Base-by-base conservation (phyloP, 2,888 invertebrate species). In the Microplitis manilae region DNA sequence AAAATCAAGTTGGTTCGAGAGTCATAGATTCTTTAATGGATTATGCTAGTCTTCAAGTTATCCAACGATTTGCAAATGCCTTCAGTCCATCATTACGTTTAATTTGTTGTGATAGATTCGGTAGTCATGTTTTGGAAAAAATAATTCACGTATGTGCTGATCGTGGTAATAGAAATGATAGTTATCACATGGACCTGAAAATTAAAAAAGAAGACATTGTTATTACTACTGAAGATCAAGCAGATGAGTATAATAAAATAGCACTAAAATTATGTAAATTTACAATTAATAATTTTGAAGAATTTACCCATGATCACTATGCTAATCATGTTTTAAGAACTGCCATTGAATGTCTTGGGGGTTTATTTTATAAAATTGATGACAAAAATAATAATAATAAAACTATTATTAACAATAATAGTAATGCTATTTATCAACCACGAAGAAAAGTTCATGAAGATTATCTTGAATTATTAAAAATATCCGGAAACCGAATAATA, bases 281-380 rank as follows among this genome's bases (percentile, higher is more conserved):
- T 89, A 91, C 94, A 30, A 89, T 96, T 0, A 97, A 97, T 88
- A 97, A 97, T 90, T 90, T 96, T 77, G 96, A 96, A 87, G 96
- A 96, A 85, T 96, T 95, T 85, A 92, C 95, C 0, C 94, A 94
- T 93, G 95, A 96, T 86, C 90, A 91, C 0, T 95, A 94, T 81
- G 96, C 94, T 0, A 96, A 94, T 90, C 94, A 95, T 84, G 93
- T 96, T 5, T 90, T 96, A 80, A 92, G 96, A 71, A 93, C 94
- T 8, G 93, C 93, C 1, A 87, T 96, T n/a, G 92, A 93, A 86
- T 93, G 93, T 84, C 89, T 96, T 0, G 93, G 94, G 13, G 95
- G 95, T 0, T 91, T 95, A 9, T 92, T 93, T 0, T 90, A 88
- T 39, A 77, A 73, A 61, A 77, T 68, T 50, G 72, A 71, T 61